Evolutionary conservation across 2,113 vertebrate genomes (phyloP).

Genomic region (Malurus alboscapulatus): DNA sequence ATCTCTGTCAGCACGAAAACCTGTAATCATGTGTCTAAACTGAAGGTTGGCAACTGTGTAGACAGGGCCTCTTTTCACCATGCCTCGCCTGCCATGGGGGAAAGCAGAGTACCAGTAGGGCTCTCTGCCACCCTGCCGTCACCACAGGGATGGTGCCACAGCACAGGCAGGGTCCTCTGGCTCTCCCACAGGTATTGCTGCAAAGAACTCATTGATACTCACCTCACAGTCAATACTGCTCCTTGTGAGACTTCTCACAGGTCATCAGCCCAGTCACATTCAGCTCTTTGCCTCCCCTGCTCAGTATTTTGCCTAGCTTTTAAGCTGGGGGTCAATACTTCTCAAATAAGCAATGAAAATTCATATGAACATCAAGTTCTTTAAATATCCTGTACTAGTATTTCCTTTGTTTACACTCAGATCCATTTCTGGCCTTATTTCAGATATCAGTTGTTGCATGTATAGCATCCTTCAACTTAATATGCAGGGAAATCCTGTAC

Average conservation of each 20-base stretch:
- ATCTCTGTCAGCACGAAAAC: background rate
- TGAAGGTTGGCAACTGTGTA: background rate
- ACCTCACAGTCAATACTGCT: background rate
- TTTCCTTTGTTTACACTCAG: background rate
- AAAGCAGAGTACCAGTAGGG: background rate
- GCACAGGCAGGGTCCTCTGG: background rate
- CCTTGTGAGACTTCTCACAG: background rate
- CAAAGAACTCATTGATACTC: background rate
- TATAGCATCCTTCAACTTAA: background rate
- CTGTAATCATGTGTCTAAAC: background rate
- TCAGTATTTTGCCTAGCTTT: background rate
- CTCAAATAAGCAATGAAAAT: constrained; percentile 1
- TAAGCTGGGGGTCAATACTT: background rate
- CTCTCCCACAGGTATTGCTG: background rate
- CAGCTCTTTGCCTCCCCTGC: background rate
- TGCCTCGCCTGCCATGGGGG: background rate
- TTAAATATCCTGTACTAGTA: background rate
- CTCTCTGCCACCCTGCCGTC: background rate
- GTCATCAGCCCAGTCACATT: background rate
- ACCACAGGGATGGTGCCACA: background rate
- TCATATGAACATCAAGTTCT: background rate
- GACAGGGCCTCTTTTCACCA: background rate
- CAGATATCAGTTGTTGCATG: background rate
- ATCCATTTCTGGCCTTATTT: background rate
- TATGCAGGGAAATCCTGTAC: background rate